Evolutionary conservation across 2,113 vertebrate genomes (phyloP).

Genomic region (Motacilla alba): DNA sequence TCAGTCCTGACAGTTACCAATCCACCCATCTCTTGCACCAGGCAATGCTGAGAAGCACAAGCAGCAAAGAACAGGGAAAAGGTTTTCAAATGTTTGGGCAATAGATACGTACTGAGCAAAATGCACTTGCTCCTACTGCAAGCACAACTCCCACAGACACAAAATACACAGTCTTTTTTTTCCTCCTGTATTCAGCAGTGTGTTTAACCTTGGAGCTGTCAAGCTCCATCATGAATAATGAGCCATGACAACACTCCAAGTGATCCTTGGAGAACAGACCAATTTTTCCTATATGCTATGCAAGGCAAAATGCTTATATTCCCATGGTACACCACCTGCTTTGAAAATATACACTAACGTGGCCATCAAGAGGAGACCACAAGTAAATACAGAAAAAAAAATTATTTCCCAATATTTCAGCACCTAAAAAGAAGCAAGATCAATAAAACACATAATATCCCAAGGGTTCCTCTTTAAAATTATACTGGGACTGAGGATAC

Average conservation of each 20-base stretch:
- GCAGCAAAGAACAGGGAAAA: not conserved
- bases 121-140: not conserved
- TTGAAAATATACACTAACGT: slow-evolving; percentile 16
- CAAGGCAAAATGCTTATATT: slow-evolving; percentile 53
- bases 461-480: not conserved
- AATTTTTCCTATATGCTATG: slow-evolving; percentile 26
- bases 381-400: slow-evolving; percentile 33
- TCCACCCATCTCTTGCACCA: not conserved
- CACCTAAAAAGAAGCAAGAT: not conserved
- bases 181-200: slow-evolving; percentile 3
- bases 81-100: not conserved
- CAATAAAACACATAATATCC: not conserved
- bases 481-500: not conserved
- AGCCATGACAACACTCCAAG: slow-evolving; percentile 51
- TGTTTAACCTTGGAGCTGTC: slow-evolving; percentile 65
- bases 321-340: not conserved
- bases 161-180: not conserved
- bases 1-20: not conserved
- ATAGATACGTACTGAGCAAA: not conserved
- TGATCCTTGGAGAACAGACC: slow-evolving; percentile 51
- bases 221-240: slow-evolving; percentile 62
- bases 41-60: not conserved
- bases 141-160: not conserved
- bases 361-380: slow-evolving; percentile 45
- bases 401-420: not conserved